phyloP scores from a whole-genome alignment of 2,888 invertebrate species.

The Seira musarum region DNA sequence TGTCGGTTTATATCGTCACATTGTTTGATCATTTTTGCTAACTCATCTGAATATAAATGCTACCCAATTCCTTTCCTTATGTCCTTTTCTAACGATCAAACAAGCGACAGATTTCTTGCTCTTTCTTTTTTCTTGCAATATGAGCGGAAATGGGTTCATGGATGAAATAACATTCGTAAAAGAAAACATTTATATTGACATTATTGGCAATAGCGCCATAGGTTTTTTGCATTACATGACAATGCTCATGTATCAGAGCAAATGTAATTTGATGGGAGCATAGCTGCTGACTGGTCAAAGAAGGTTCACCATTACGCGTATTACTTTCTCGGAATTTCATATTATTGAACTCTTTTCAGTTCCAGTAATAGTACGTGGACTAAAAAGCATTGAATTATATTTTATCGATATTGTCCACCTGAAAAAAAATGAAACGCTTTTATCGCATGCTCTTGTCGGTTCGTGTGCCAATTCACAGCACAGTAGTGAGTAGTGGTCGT shows the following conservation, averaged over 20 bases:
- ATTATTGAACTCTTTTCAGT: too few species aligned
- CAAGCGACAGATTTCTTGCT: background rate
- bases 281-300: conserved; percentile 6
- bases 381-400: background rate
- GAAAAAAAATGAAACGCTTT: background rate
- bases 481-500: too few species aligned
- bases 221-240: background rate
- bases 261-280: background rate
- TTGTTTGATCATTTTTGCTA: background rate
- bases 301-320: background rate
- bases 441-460: background rate
- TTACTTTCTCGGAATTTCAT: too few species aligned
- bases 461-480: too few species aligned
- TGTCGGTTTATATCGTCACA: background rate
- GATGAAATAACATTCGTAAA: background rate
- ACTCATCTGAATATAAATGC: background rate
- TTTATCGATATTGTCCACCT: conserved; percentile 12
- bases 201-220: too few species aligned
- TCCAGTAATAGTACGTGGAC: too few species aligned
- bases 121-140: background rate
- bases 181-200: background rate
- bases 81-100: background rate
- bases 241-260: background rate
- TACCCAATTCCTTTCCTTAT: background rate
- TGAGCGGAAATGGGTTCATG: background rate